phyloP scores from a whole-genome alignment of 1,140 invertebrate species.

The Pogonomyrmex barbatus region DNA sequence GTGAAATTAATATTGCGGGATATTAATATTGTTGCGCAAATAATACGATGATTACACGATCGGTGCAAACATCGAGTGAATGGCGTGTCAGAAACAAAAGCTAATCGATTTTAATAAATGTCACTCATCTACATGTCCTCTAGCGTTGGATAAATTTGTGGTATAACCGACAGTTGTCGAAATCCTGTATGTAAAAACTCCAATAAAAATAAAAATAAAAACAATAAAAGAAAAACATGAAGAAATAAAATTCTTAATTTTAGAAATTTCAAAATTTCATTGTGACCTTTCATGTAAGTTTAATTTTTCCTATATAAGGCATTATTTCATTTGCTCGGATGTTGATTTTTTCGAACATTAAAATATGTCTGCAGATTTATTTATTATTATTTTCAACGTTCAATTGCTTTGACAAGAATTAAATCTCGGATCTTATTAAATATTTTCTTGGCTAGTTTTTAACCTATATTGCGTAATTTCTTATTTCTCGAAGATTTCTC shows the following conservation, averaged over 20 bases:
- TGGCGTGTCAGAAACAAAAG: slow-evolving; percentile 28
- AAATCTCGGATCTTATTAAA: not conserved
- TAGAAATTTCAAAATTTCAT: not conserved
- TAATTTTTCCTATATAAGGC: not conserved
- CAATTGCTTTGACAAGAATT: not conserved
- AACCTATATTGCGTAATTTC: not conserved
- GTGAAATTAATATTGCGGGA: not conserved
- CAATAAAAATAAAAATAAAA: not conserved
- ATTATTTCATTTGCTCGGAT: not conserved
- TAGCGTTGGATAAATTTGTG: slow-evolving; percentile 14
- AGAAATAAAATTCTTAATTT: not conserved
- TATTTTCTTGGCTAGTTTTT: not conserved
- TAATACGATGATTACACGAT: not conserved
- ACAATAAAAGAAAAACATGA: not conserved
- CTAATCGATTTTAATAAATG: slow-evolving; percentile 43
- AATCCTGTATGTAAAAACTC: not conserved
- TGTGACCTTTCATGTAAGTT: not conserved
- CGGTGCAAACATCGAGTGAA: not conserved
- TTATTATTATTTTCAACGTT: not conserved
- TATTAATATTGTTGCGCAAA: not conserved
- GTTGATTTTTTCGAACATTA: not conserved
- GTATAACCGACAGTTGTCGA: slow-evolving; percentile 2
- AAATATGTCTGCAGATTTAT: not conserved
- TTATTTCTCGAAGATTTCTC: not conserved
- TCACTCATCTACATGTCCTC: slow-evolving; percentile 25